phyloP scores from a whole-genome alignment of 1,140 invertebrate species.

The Trinorchestia longiramus region DNA sequence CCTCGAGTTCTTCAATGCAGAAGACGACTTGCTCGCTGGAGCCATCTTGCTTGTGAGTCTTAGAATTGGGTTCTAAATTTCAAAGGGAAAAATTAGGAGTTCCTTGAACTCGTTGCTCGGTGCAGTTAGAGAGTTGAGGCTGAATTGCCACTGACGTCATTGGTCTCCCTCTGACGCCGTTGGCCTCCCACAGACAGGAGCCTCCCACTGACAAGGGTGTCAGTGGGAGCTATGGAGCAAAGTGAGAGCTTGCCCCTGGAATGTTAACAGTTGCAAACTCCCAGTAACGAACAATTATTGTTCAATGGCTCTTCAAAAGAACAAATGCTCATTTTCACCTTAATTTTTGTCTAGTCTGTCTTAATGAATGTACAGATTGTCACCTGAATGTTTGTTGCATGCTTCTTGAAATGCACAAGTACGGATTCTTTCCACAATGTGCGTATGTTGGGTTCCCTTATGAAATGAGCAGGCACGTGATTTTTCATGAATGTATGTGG shows the following conservation, averaged over 20 bases:
- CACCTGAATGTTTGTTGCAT: neutral
- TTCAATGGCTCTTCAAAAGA: neutral
- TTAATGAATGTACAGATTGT: no score
- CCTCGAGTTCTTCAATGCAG: neutral
- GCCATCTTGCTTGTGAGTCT: neutral
- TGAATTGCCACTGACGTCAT: neutral
- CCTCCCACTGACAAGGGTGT: no score
- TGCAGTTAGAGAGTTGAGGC: neutral
- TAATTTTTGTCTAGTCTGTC: neutral
- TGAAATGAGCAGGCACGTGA: neutral
- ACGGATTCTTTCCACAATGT: neutral
- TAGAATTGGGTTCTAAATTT: neutral
- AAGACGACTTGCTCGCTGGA: neutral
- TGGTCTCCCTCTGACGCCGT: no score
- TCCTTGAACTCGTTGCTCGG: neutral
- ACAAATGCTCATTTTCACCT: neutral
- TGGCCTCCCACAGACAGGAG: no score
- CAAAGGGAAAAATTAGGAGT: neutral
- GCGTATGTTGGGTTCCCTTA: no score
- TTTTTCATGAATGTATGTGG: neutral
- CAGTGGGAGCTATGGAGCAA: neutral
- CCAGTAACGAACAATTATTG: neutral
- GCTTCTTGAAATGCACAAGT: neutral
- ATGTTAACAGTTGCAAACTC: neutral
- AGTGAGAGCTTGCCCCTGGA: neutral